Evolutionary conservation across 2,888 invertebrate species (phyloP).

Genomic region (Atethmia centrago): DNA sequence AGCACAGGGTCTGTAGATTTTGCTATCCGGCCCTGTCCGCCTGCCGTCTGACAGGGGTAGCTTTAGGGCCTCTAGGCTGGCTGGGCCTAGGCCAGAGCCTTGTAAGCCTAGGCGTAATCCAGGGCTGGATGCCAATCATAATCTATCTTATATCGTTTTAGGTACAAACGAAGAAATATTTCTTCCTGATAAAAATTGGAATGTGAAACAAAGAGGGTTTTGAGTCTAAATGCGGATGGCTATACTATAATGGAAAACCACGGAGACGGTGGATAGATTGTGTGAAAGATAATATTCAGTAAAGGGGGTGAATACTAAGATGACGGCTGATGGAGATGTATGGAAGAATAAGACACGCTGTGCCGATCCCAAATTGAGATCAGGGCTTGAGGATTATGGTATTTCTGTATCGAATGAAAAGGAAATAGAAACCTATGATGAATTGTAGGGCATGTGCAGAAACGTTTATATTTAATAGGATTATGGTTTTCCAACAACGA

Average conservation of each 20-base stretch:
- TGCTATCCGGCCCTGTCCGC: no score
- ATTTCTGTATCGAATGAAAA: background rate
- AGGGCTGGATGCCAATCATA: no score
- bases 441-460: background rate
- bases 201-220: background rate
- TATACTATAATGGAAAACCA: conserved; percentile 24
- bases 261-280: background rate
- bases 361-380: background rate
- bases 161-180: background rate
- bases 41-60: no score
- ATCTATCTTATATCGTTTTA: background rate
- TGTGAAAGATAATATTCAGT: conserved; percentile 16
- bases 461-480: background rate
- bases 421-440: background rate
- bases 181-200: background rate
- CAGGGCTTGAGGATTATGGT: no score
- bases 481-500: background rate
- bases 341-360: background rate
- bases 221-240: conserved; percentile 1
- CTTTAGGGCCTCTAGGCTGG: no score
- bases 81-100: no score
- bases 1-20: no score
- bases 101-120: no score
- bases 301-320: conserved; percentile 5
- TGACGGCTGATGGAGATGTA: conserved; percentile 3